These are phyloP conservation scores for Stegostoma tigrinum DNA, from an alignment of 2,113 vertebrate genomes.

Conservation along the genomic window DNA sequence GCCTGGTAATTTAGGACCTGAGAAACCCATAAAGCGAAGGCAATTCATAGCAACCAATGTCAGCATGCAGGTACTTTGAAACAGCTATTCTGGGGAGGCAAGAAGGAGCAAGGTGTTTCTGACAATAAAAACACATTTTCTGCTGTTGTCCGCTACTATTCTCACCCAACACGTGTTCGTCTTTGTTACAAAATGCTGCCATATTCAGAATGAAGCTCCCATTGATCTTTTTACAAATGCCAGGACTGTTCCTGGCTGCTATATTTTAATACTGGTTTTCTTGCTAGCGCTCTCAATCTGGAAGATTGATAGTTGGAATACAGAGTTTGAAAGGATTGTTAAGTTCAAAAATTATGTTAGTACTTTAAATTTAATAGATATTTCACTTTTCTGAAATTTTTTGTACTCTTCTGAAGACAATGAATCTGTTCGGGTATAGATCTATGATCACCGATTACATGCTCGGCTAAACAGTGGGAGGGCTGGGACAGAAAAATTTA, in stretches of 20 bases:
- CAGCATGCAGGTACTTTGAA: not conserved
- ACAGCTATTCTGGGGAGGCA: not conserved
- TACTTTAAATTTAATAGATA: not conserved
- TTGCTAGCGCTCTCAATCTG: not conserved
- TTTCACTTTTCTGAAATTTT: not conserved
- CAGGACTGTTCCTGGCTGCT: not conserved
- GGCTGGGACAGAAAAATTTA: too few species aligned
- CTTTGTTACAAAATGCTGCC: not conserved
- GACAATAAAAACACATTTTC: not conserved
- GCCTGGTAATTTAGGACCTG: not conserved
- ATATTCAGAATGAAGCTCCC: too few species aligned
- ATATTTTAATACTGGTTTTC: not conserved
- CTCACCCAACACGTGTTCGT: not conserved
- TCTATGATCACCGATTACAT: not conserved
- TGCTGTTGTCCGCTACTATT: not conserved
- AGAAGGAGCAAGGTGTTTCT: not conserved
- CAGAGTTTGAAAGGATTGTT: not conserved
- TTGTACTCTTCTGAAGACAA: not conserved
- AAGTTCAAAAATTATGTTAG: not conserved
- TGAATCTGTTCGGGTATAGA: not conserved
- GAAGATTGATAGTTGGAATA: not conserved
- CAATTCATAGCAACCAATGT: not conserved
- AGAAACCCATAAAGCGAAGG: not conserved
- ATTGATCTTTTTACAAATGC: too few species aligned
- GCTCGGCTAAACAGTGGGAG: not conserved